A percentile compares a stretch with the other conserved stretches of the same genome.
phyloP scores from a whole-genome alignment of 1,140 invertebrate genomes.

The Meloidogyne hapla region DNA sequence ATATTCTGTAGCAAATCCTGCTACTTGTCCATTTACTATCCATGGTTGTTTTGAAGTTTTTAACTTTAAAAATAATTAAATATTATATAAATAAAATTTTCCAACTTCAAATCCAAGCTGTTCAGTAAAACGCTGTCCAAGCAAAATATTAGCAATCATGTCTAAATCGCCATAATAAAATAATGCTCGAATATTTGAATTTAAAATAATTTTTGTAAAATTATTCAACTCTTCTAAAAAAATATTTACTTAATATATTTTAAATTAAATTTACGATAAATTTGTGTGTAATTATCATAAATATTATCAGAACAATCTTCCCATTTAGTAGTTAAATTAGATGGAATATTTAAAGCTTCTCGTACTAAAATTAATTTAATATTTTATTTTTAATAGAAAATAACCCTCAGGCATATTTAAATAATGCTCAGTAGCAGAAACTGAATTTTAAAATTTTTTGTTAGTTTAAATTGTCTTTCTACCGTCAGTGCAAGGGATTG shows the following conservation, averaged over 20 bases:
- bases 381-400: too few relatives aligned
- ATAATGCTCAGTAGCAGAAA: too few relatives aligned
- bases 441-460: too few relatives aligned
- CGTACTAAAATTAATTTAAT: conserved; percentile 23
- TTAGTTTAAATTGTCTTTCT: too few relatives aligned
- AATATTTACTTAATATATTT: too few relatives aligned
- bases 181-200: conserved; percentile 64
- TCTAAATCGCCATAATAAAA: conserved; percentile 70
- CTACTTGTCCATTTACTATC: conserved; percentile 53
- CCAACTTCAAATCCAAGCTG: conserved; percentile 41
- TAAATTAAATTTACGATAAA: too few relatives aligned
- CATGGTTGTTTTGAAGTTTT: conserved; percentile 47
- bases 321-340: conserved; percentile 3
- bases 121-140: conserved; percentile 55
- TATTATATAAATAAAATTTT: neutral
- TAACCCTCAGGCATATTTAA: too few relatives aligned
- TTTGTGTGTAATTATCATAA: too few relatives aligned
- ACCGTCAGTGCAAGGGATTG: too few relatives aligned
- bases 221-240: conserved; percentile 46
- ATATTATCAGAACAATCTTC: neutral
- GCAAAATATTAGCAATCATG: conserved; percentile 69
- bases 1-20: conserved; percentile 58
- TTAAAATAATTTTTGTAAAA: conserved; percentile 54
- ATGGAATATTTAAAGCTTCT: conserved; percentile 47
- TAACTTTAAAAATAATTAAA: conserved; percentile 29